Evolutionary conservation across 2,888 invertebrate genomes (phyloP), one percentile per base, ranked within the genome.

Genomic region (Allacma fusca): DNA sequence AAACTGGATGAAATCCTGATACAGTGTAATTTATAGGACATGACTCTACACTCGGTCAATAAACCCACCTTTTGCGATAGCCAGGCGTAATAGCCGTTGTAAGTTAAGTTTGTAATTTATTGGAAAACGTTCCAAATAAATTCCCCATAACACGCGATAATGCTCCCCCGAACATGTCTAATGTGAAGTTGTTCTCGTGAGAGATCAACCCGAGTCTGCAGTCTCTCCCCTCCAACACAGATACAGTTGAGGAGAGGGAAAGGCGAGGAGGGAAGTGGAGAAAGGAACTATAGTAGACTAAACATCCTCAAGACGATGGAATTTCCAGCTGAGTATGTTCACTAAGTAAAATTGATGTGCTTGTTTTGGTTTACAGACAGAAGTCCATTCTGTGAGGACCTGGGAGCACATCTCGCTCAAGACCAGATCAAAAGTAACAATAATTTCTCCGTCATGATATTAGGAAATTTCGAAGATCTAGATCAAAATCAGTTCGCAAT

Each of bases 321-420:
- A 50, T 62, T 62, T 26, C 62, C 16, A 23, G 13, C 12, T 24
- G 62, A 62, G 50, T 24, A 23, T 19, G 43, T 70, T n/a, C n/a
- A n/a, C n/a, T 70, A 50, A 70, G 40, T 68, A 21, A 19, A 68
- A 68, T 68, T 68, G 34, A 68, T 40, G 2, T 40, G 5, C 40
- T 68, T 29, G 19, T 68, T 34, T 68, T 34, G 59, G 68, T 69
- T 77, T 64, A 7, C 75, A 83, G 83, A 83, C 68, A 77, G 77
- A 77, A 83, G 83, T 80, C 81, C 83, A 67, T 83, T 81, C 64
- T 83, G 83, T 77, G 83, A 83, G 75, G 81, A 82, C 68, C 62
- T 83, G 59, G 83, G 81, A 79, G 79, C 81, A 76, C 79, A 78
- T 67, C 79, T 83, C 21, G 79, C 81, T 76, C 78, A 80, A 21